Conservation (phyloP, 2,888 invertebrate species). For the Apomyelois bistriatella region DNA sequence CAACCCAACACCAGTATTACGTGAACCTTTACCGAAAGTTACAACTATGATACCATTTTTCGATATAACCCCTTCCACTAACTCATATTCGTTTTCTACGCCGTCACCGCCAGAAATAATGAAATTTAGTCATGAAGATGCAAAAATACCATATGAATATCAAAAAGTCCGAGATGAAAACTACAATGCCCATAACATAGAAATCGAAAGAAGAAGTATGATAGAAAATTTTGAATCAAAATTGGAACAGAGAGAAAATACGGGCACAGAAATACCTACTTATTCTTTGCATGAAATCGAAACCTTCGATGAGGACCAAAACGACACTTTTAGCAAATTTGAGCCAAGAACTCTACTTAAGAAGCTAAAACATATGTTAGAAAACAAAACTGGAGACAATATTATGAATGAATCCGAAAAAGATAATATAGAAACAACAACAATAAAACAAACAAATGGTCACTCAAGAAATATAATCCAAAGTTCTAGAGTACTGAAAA, state of each 20-base stretch:
- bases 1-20: slow-evolving; percentile 19
- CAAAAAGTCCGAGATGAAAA: slow-evolving; percentile 21
- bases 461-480: slow-evolving; percentile 59
- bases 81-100: slow-evolving; percentile 38
- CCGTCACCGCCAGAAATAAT: slow-evolving; percentile 51
- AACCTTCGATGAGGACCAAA: background rate
- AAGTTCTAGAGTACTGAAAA: slow-evolving; percentile 41
- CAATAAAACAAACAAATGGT: slow-evolving; percentile 64
- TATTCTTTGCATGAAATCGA: background rate
- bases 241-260: background rate
- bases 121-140: slow-evolving; percentile 64
- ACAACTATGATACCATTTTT: slow-evolving; percentile 39
- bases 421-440: slow-evolving; percentile 18
- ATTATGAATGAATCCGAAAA: background rate
- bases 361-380: slow-evolving; percentile 48
- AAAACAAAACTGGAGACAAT: slow-evolving; percentile 17
- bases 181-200: slow-evolving; percentile 18
- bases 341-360: slow-evolving; percentile 37
- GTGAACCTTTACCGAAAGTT: slow-evolving; percentile 24
- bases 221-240: slow-evolving; percentile 17
- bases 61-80: slow-evolving; percentile 35
- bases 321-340: background rate
- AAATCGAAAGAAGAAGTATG: slow-evolving; percentile 27
- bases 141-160: slow-evolving; percentile 60
- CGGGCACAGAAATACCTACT: slow-evolving; percentile 13